phyloP scores from a whole-genome alignment of 2,888 invertebrate species.

The Noctuana brunneofusca region DNA sequence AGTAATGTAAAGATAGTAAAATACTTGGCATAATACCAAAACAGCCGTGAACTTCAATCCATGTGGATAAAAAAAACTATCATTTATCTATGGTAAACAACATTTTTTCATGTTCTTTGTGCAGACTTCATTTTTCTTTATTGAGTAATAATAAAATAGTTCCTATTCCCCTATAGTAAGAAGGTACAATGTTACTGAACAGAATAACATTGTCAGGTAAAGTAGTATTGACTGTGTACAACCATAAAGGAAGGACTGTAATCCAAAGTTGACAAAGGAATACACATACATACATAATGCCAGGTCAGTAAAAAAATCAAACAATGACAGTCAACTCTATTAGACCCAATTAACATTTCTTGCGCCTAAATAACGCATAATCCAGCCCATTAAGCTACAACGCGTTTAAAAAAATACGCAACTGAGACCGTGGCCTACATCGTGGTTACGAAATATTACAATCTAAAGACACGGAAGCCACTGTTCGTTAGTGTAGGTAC shows the following conservation, averaged over 20 bases:
- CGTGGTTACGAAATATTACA: conserved; percentile 77
- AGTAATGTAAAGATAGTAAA: conserved; percentile 38
- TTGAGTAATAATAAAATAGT: conserved; percentile 2
- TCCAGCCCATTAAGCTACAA: conserved; percentile 39
- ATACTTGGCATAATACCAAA: conserved; percentile 54
- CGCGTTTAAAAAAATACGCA: conserved; percentile 69
- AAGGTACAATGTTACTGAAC: conserved; percentile 10
- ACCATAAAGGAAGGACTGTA: conserved; percentile 18
- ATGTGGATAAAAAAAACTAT: conserved; percentile 22
- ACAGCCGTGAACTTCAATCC: conserved; percentile 36
- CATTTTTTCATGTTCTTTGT: conserved; percentile 8
- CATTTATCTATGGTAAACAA: conserved; percentile 17
- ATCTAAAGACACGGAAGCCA: conserved; percentile 72
- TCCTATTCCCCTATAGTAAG: conserved; percentile 3
- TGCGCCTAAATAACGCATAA: conserved; percentile 30
- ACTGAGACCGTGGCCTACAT: conserved; percentile 78
- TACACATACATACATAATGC: conserved; percentile 18
- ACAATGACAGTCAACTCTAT: conserved; percentile 20
- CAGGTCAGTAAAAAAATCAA: conserved; percentile 21
- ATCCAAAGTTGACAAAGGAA: conserved; percentile 36
- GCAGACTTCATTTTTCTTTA: neutral
- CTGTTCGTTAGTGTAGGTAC: conserved; percentile 59
- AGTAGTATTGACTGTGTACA: neutral
- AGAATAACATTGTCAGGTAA: conserved; percentile 1
- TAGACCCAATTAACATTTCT: conserved; percentile 29